Conservation (phyloP, 2,888 invertebrate species). For the Tipula confusa region DNA sequence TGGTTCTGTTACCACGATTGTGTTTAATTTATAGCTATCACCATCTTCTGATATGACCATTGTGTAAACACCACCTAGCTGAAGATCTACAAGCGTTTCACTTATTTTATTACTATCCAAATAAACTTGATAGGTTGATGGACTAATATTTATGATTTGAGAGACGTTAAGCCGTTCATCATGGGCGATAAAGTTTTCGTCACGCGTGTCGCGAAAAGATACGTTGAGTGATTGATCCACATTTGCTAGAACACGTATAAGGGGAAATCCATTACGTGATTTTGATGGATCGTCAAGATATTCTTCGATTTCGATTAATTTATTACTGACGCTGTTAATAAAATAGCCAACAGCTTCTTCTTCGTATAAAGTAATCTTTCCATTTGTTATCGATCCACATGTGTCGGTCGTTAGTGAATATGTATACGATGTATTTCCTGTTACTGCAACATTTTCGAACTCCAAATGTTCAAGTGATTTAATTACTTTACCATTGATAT, state of each 20-base stretch:
- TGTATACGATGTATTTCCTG: not conserved
- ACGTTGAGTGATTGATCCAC: constrained; percentile 37
- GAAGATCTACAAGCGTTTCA: constrained; percentile 34
- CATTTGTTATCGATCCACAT: not conserved
- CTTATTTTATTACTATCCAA: constrained; percentile 36
- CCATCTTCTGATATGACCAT: constrained; percentile 37
- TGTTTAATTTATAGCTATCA: not conserved
- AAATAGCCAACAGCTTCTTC: constrained; percentile 33
- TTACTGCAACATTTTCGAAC: not conserved
- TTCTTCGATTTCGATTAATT: not conserved
- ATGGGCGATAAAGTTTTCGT: not conserved
- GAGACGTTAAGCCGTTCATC: constrained; percentile 32
- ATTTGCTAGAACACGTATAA: constrained; percentile 42
- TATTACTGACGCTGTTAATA: not conserved
- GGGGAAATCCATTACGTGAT: constrained; percentile 43
- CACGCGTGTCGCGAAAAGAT: constrained; percentile 37
- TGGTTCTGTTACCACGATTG: constrained; percentile 43
- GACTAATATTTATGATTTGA: constrained; percentile 38
- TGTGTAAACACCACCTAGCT: constrained; percentile 48
- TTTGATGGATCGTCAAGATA: constrained; percentile 43
- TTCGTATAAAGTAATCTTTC: not conserved
- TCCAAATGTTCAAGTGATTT: not conserved
- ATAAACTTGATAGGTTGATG: constrained; percentile 39
- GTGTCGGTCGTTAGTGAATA: not conserved
- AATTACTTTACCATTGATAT: not conserved